Evolutionary conservation across 2,113 vertebrate genomes (phyloP), one percentile per base, ranked within the genome.

Genomic region (Ctenodactylus gundi): DNA sequence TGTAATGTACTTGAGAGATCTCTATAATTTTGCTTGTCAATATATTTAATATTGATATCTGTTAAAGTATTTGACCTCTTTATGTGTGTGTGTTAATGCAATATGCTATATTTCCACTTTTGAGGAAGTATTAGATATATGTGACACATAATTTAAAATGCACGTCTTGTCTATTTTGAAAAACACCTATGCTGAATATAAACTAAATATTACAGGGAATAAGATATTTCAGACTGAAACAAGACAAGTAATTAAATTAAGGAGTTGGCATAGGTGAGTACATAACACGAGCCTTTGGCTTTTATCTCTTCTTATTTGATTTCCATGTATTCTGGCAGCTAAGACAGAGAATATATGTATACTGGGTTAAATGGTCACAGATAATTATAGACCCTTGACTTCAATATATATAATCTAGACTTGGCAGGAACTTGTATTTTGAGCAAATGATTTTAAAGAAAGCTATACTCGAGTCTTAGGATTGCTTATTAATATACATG

Each of bases 351-450:
- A 44, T 80, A 14, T 64, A 84, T 91, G 14, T 25, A 64, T 85
- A 7, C 55, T 82, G 46, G 4, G 15, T 86, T 95, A 78, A 88
- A 53, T 85, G 12, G n/a, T 55, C 21, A 88, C n/a, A 12, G 49
- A 23, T 70, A 91, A 86, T 75, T 92, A 88, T 9, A 86, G 46
- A 93, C 72, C 29, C 10, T 92, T 87, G 67, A 88, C 72, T 89
- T 94, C 57, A 92, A 49, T 96, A 83, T 92, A 51, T 81, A 55
- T 85, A 60, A 73, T 55, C 7, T 75, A 4, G 78, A 92, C 41
- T 86, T 90, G 39, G 29, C 44, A 91, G n/a, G 31, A 72, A 84
- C 68, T 15, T 76, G n/a, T 64, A 92, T 93, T 89, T 92, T 84
- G 15, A 89, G 55, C 3, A 80, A 68, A 12, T 76, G 2, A 4